These are phyloP conservation scores for Percina caprodes DNA, from an alignment of 2,113 vertebrate genomes.

Conservation along the genomic window DNA sequence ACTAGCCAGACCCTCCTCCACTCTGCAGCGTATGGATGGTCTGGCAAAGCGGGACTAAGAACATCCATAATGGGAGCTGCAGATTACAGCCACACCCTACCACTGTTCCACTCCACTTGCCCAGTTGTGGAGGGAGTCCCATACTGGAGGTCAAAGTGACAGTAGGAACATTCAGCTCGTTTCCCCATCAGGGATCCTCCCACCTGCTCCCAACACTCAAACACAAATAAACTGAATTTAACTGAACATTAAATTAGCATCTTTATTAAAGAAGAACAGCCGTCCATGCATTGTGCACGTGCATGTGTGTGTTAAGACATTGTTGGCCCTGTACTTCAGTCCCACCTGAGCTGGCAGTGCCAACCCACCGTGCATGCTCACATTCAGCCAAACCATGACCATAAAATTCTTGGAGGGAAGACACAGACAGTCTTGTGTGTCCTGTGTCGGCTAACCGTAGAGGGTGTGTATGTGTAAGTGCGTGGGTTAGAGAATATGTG, in stretches of 20 bases:
- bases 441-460: conserved; percentile 61
- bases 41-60: background rate
- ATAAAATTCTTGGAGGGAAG: conserved; percentile 74
- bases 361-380: conserved; percentile 62
- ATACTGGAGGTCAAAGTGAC: conserved; percentile 31
- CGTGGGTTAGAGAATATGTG: conserved; percentile 49
- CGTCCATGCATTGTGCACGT: background rate
- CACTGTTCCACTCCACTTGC: conserved; percentile 6
- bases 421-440: conserved; percentile 78
- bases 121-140: conserved; percentile 10
- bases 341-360: conserved; percentile 72
- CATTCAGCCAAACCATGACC: conserved; percentile 77
- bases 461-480: conserved; percentile 57
- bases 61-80: conserved; percentile 56
- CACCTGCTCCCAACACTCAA: conserved; percentile 57
- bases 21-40: no score
- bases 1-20: no score
- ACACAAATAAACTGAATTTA: conserved; percentile 43
- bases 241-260: conserved; percentile 57
- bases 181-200: conserved; percentile 31
- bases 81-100: conserved; percentile 49
- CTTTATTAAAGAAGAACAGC: conserved; percentile 61
- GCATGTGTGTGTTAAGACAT: conserved; percentile 35
- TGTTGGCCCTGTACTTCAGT: conserved; percentile 50
- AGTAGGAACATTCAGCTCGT: conserved; percentile 37